Conservation (phyloP, 2,113 vertebrate genomes). For the Isurus oxyrinchus region DNA sequence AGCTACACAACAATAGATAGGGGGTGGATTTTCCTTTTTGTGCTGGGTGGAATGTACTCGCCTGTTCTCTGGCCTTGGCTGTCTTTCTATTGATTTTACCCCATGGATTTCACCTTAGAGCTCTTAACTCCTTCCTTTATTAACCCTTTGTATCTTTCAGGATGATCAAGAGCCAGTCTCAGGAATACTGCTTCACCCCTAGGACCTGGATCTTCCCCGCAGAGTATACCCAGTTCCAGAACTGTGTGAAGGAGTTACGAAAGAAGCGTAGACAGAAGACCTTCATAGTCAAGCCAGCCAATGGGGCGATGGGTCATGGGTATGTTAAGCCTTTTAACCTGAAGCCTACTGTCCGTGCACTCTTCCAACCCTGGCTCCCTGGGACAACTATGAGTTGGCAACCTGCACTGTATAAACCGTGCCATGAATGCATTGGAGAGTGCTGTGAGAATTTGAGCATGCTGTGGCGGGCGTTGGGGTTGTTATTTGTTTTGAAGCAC, state of each 20-base stretch:
- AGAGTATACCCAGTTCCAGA: constrained; percentile 95
- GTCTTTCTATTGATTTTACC: neutral
- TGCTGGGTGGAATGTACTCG: too few species aligned
- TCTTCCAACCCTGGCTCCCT: neutral
- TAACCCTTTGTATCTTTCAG: constrained; percentile 52
- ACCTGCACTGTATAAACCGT: neutral
- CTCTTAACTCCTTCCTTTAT: neutral
- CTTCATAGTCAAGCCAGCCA: constrained; percentile 94
- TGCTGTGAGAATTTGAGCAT: neutral
- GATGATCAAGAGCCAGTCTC: constrained; percentile 92
- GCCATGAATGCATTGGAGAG: neutral
- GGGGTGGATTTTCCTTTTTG: neutral
- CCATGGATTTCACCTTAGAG: neutral
- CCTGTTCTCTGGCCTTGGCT: neutral
- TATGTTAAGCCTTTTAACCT: constrained; percentile 54
- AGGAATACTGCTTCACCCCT: constrained; percentile 92
- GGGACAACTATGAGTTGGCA: neutral
- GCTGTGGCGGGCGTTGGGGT: neutral
- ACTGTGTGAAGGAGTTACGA: constrained; percentile 90
- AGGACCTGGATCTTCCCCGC: constrained; percentile 95
- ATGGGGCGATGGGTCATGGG: constrained; percentile 98
- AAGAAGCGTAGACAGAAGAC: constrained; percentile 93
- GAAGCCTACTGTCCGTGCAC: neutral
- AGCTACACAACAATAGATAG: neutral
- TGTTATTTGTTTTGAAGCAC: neutral